Evolutionary conservation across 2,888 invertebrate genomes (phyloP).

Genomic region (Clepsis dumicolana): DNA sequence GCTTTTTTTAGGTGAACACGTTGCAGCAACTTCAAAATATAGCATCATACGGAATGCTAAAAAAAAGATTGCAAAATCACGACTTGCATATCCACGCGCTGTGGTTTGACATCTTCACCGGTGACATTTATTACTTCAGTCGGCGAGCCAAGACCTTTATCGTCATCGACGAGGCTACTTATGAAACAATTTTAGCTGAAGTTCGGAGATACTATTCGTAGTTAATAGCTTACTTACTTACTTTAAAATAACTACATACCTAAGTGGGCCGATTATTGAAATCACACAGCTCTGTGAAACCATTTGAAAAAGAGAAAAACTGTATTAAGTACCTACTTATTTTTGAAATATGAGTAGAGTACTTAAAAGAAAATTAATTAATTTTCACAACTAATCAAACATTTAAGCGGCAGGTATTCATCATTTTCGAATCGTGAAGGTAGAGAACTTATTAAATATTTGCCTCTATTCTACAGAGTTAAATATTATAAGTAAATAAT

Average conservation of each 20-base stretch:
- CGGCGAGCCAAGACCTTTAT: slow-evolving; percentile 94
- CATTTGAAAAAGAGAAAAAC: no score
- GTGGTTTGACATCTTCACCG: slow-evolving; percentile 99
- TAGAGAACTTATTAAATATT: no score
- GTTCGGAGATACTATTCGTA: slow-evolving; percentile 92
- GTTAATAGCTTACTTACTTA: slow-evolving; percentile 4
- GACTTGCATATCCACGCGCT: slow-evolving; percentile 96
- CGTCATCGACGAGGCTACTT: slow-evolving; percentile 93
- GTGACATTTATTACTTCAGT: slow-evolving; percentile 98
- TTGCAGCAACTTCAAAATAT: slow-evolving; percentile 97
- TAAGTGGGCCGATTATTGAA: no score
- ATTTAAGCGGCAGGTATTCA: no score
- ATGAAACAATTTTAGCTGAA: slow-evolving; percentile 91
- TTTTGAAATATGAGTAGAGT: no score
- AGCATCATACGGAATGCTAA: slow-evolving; percentile 96
- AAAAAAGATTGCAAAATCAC: slow-evolving; percentile 91
- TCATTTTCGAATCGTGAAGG: no score
- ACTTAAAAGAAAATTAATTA: no score
- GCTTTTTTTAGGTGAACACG: slow-evolving; percentile 90
- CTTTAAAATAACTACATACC: neutral
- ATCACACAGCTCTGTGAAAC: no score
- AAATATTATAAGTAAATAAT: no score
- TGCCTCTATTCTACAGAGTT: no score
- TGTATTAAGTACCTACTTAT: no score
- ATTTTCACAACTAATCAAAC: no score